These are phyloP conservation scores for Temnothorax longispinosus DNA, from an alignment of 1,140 invertebrate genomes.

Conservation along the genomic window DNA sequence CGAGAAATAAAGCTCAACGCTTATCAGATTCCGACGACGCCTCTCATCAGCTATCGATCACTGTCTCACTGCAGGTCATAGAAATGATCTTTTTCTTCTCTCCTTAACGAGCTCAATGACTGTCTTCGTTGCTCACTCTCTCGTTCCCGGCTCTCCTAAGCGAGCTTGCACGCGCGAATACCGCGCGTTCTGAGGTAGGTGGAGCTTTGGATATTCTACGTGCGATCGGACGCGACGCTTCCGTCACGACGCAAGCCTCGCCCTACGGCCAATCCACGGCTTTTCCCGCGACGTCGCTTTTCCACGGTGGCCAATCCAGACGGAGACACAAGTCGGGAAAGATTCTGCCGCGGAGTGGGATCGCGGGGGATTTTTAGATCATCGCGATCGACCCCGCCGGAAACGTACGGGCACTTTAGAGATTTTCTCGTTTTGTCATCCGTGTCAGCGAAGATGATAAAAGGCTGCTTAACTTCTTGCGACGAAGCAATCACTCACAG, in stretches of 20 bases:
- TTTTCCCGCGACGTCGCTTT: constrained; percentile 70
- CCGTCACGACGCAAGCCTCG: constrained; percentile 79
- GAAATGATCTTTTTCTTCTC: constrained; percentile 24
- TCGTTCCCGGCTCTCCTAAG: not conserved
- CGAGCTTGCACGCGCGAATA: constrained; percentile 59
- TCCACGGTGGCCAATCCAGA: constrained; percentile 77
- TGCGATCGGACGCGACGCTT: constrained; percentile 63
- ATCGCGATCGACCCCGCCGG: constrained; percentile 39
- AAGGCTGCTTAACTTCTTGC: constrained; percentile 38
- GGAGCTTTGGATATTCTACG: constrained; percentile 77
- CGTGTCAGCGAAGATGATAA: constrained; percentile 20
- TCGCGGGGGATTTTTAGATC: constrained; percentile 45
- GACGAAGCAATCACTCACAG: constrained; percentile 1
- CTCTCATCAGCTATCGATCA: constrained; percentile 11
- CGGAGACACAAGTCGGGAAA: constrained; percentile 26
- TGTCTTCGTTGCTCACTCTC: constrained; percentile 38
- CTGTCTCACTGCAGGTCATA: not conserved
- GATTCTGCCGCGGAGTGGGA: constrained; percentile 63
- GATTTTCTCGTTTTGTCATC: constrained; percentile 51
- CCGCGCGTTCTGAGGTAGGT: constrained; percentile 76
- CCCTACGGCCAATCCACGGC: constrained; percentile 82
- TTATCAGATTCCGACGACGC: not conserved
- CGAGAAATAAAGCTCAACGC: not conserved
- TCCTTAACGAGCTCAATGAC: constrained; percentile 29
- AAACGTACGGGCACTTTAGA: constrained; percentile 41